Evolutionary conservation across 2,888 invertebrate species (phyloP).

Genomic region (Oegoconia quadripuncta): DNA sequence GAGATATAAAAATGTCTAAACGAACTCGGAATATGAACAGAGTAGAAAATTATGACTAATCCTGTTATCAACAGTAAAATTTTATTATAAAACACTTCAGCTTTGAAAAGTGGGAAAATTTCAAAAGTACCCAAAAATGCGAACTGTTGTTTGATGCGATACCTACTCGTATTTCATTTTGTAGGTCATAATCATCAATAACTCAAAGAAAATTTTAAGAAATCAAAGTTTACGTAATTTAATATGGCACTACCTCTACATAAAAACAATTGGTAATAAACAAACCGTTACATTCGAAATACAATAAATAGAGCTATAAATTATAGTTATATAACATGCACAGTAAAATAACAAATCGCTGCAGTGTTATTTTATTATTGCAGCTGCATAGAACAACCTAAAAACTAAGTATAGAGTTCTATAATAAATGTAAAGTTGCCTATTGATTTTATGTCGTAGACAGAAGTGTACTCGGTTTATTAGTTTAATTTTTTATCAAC

Average conservation of each 20-base stretch:
- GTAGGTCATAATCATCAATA: too few relatives aligned
- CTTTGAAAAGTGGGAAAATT: background rate
- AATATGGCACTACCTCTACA: too few relatives aligned
- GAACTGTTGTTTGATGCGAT: too few relatives aligned
- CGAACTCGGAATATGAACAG: background rate
- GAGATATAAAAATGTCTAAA: conserved; percentile 3
- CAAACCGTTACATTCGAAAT: background rate
- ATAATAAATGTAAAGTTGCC: too few relatives aligned
- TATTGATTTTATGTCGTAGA: too few relatives aligned
- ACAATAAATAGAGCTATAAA: background rate
- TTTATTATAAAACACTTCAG: background rate
- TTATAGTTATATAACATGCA: background rate
- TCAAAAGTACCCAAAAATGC: too few relatives aligned
- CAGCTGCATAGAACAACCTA: background rate
- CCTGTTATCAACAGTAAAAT: background rate
- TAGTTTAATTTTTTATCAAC: too few relatives aligned
- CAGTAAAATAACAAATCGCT: background rate
- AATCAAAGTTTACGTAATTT: too few relatives aligned
- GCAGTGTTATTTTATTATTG: background rate
- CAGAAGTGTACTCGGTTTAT: too few relatives aligned
- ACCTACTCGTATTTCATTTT: too few relatives aligned
- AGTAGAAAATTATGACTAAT: background rate
- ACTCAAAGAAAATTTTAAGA: too few relatives aligned
- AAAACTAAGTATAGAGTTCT: background rate
- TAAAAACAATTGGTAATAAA: too few relatives aligned